Conservation (phyloP, 1,140 invertebrate species). For the Tetramorium simillimum region DNA sequence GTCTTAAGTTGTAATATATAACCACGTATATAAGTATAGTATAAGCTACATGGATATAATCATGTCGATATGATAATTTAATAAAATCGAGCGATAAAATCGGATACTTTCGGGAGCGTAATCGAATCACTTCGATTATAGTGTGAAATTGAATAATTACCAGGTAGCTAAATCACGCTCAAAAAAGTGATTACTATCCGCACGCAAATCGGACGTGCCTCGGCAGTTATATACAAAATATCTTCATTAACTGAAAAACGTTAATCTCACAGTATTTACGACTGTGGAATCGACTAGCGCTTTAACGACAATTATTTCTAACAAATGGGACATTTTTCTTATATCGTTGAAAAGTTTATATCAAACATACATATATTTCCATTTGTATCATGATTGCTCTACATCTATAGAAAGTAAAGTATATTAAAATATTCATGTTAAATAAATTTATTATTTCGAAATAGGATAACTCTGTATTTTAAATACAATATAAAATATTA, state of each 20-base stretch:
- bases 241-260: slow-evolving; percentile 29
- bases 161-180: slow-evolving; percentile 10
- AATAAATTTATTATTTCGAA: too few species aligned
- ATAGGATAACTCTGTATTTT: background rate
- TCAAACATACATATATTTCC: background rate
- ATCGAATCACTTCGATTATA: background rate
- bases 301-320: background rate
- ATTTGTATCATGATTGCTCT: background rate
- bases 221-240: slow-evolving; percentile 1
- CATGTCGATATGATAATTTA: background rate
- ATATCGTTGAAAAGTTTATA: background rate
- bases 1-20: background rate
- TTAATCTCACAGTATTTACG: background rate
- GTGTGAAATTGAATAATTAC: slow-evolving; percentile 53
- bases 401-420: too few species aligned
- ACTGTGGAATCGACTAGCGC: background rate
- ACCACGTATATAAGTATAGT: background rate
- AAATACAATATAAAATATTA: background rate
- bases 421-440: too few species aligned
- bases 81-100: slow-evolving; percentile 19
- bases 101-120: background rate
- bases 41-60: too few species aligned
- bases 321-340: background rate
- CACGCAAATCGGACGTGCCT: slow-evolving; percentile 13
- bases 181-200: slow-evolving; percentile 25